A percentile compares a stretch with the other conserved stretches of the same genome.
These are phyloP conservation scores for Equus quagga DNA, from an alignment of 2,113 vertebrate species.

Conservation along the genomic window DNA sequence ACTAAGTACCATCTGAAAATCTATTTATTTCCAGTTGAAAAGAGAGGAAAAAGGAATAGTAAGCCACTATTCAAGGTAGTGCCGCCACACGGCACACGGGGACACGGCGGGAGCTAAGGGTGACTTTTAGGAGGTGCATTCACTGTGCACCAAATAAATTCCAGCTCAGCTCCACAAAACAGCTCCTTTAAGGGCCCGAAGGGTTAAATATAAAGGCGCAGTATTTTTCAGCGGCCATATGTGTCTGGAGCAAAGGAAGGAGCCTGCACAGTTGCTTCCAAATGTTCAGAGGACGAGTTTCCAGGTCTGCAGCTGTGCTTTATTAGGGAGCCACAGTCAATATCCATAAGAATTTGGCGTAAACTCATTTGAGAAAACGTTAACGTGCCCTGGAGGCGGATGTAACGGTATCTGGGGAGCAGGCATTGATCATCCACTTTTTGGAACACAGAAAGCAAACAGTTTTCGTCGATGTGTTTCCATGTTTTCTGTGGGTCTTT, in stretches of 20 bases:
- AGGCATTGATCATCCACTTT: neutral
- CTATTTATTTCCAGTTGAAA: neutral
- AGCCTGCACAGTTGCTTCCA: conserved; percentile 60
- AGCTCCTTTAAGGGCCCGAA: neutral
- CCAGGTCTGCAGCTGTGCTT: conserved; percentile 71
- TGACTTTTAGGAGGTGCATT: neutral
- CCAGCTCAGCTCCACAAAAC: neutral
- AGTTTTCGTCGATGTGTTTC: neutral
- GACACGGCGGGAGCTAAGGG: no score
- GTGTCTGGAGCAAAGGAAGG: conserved; percentile 66
- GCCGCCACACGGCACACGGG: neutral
- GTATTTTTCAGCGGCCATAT: conserved; percentile 65
- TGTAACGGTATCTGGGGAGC: neutral
- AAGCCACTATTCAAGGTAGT: neutral
- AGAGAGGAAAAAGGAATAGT: neutral
- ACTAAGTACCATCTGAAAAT: conserved; percentile 16
- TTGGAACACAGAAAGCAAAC: neutral
- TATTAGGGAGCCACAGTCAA: conserved; percentile 63
- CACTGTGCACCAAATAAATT: neutral
- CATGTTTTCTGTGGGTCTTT: neutral
- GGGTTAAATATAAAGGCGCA: conserved; percentile 61
- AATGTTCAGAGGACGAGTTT: conserved; percentile 74
- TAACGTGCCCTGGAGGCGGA: neutral
- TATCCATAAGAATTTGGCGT: conserved; percentile 61
- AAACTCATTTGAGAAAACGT: conserved; percentile 60